Conservation (phyloP, 1,140 invertebrate genomes). For the Medauroidea extradentata region DNA sequence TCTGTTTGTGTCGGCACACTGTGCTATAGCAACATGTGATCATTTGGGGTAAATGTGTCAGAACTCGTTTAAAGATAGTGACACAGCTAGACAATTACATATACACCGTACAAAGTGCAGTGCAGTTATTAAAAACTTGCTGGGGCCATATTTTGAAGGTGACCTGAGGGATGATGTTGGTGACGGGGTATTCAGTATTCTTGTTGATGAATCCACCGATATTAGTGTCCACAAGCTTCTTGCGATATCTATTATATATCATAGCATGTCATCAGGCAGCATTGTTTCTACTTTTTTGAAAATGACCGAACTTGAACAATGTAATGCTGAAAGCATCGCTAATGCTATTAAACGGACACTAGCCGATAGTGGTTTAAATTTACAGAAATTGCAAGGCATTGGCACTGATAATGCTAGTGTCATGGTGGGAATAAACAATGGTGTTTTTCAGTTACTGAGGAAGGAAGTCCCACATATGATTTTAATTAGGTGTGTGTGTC, state of each 20-base stretch:
- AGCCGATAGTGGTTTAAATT: no score
- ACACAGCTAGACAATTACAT: no score
- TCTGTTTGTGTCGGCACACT: no score
- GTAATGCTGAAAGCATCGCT: constrained; percentile 17
- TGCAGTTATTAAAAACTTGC: no score
- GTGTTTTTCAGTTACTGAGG: constrained; percentile 26
- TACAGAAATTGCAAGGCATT: constrained; percentile 33
- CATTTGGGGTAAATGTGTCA: no score
- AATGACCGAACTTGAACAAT: constrained; percentile 20
- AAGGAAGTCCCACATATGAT: constrained; percentile 20
- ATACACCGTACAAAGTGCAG: no score
- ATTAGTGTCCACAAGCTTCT: constrained; percentile 44
- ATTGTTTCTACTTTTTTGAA: constrained; percentile 29
- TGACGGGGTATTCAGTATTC: constrained; percentile 33
- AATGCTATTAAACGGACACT: no score
- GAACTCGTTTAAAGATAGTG: no score
- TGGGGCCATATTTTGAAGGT: no score
- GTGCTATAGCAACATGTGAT: no score
- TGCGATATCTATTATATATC: constrained; percentile 32
- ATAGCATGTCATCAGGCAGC: constrained; percentile 20
- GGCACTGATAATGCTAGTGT: constrained; percentile 40
- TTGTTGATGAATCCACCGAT: constrained; percentile 43
- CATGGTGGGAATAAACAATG: constrained; percentile 39
- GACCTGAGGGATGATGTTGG: constrained; percentile 27
- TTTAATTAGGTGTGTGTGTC: constrained; percentile 25